Evolutionary conservation across 2,113 vertebrate species (phyloP), one percentile per base, ranked within the genome.

Genomic region (Neotoma lepida): DNA sequence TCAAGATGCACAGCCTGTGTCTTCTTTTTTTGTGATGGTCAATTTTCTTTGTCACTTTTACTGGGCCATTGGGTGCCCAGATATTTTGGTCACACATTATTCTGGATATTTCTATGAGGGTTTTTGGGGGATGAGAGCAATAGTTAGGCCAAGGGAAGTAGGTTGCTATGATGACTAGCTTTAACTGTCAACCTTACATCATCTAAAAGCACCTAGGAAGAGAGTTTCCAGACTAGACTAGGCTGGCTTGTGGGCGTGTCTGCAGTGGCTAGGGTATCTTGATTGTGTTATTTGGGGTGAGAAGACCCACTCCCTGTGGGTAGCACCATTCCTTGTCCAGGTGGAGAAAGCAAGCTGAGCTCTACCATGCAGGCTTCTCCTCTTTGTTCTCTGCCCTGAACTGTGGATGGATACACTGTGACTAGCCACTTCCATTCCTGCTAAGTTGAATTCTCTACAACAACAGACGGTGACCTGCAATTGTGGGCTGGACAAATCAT

Each of bases 51-150:
- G 22, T 35, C 51, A 6, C 54, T 7, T 18, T 78, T 54, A 68
- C 10, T 4, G n/a, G 56, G 35, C 49, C n/a, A 2, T 0, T 0
- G 3, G 14, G 70, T 54, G 0, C 51, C 63, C 68, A 49, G 90
- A 33, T 41, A 35, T 63, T 70, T 71, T 81, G 81, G 82, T 33
- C 30, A 78, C 44, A 46, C 10, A 33, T 41, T 49, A 51, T 78
- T 58, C 61, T 49, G 44, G 41, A 28, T 71, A 44, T 87, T 93
- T 51, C 78, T 49, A 26, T n/a, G 44, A 76, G 78, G 4, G 22
- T 71, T 13, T 85, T 51, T 51, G 9, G 35, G 64, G 64, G 39
- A 70, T 86, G 49, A 88, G 56, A 73, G 20, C 58, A 68, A 84
- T 14, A 39, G 51, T 54, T 49, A 35, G 68, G 78, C 35, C 3